phyloP scores from a whole-genome alignment of 2,797 vertebrate genomes.

The Cyclura pinguis region DNA sequence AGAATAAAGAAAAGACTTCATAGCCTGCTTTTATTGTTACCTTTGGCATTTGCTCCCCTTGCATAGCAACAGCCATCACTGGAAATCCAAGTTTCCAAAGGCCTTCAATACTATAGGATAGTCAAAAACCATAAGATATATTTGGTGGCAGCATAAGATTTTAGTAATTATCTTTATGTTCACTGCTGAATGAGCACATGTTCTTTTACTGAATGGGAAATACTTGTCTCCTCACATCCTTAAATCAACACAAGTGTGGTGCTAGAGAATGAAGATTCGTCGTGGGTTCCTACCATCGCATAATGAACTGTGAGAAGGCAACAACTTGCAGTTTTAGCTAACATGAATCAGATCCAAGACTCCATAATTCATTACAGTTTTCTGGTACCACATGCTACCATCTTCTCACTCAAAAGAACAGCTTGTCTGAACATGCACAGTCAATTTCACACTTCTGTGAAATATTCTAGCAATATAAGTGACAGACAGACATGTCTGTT shows the following conservation, averaged over 20 bases:
- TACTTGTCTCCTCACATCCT: neutral
- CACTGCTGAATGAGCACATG: neutral
- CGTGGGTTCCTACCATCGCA: neutral
- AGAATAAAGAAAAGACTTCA: neutral
- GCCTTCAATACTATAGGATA: neutral
- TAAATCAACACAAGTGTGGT: neutral
- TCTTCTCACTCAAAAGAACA: slow-evolving; percentile 34
- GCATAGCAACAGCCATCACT: neutral
- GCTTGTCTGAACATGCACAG: neutral
- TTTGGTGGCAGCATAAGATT: neutral
- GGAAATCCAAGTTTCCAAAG: neutral
- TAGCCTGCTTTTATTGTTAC: neutral
- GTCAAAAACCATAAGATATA: neutral
- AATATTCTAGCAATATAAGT: slow-evolving; percentile 36
- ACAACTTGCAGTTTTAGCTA: neutral
- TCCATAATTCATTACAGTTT: slow-evolving; percentile 22
- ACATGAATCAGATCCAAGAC: slow-evolving; percentile 18
- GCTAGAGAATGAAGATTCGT: neutral
- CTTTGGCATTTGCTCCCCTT: neutral
- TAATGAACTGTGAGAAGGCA: neutral
- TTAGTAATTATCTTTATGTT: neutral
- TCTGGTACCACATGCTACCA: slow-evolving; percentile 5
- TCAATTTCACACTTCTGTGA: slow-evolving; percentile 38
- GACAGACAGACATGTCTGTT: slow-evolving; percentile 32
- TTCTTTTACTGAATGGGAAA: neutral